Conservation (phyloP, 2,113 vertebrate species). For the Bettongia penicillata region DNA sequence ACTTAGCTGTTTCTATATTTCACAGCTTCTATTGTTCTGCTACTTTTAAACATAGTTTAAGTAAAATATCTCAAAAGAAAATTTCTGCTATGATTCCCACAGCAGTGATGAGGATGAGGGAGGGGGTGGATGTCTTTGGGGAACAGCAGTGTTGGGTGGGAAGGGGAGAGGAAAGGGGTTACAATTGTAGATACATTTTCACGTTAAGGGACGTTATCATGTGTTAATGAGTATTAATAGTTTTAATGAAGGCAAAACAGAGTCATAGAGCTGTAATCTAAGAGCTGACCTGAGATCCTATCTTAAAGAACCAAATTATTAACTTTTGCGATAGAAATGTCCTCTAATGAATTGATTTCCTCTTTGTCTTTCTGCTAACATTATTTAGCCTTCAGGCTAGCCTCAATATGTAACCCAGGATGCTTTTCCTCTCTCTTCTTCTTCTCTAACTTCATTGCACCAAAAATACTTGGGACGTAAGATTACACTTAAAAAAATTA, state of each 20-base stretch:
- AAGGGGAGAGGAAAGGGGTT: not conserved
- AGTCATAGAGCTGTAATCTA: not conserved
- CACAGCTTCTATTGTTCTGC: not conserved
- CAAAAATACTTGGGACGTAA: conserved; percentile 33
- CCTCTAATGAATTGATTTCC: not conserved
- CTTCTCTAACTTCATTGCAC: conserved; percentile 32
- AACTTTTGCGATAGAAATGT: not conserved
- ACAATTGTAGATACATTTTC: not conserved
- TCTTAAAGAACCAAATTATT: not conserved
- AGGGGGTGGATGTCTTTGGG: not conserved
- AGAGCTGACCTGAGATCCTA: not conserved
- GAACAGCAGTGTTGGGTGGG: not conserved
- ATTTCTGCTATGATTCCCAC: not conserved
- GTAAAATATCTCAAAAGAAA: not conserved
- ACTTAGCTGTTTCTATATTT: not conserved
- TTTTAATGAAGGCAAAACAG: not conserved
- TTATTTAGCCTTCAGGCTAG: conserved; percentile 23
- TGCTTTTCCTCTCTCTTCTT: not conserved
- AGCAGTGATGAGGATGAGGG: not conserved
- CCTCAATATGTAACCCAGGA: conserved; percentile 31
- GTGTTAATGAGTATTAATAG: not conserved
- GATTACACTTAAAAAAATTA: conserved; percentile 36
- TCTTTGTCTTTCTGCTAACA: conserved; percentile 25
- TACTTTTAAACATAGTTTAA: not conserved
- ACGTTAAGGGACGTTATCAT: not conserved